Evolutionary conservation across 2,113 vertebrate species (phyloP).

Genomic region (Protobothrops mucrosquamatus): DNA sequence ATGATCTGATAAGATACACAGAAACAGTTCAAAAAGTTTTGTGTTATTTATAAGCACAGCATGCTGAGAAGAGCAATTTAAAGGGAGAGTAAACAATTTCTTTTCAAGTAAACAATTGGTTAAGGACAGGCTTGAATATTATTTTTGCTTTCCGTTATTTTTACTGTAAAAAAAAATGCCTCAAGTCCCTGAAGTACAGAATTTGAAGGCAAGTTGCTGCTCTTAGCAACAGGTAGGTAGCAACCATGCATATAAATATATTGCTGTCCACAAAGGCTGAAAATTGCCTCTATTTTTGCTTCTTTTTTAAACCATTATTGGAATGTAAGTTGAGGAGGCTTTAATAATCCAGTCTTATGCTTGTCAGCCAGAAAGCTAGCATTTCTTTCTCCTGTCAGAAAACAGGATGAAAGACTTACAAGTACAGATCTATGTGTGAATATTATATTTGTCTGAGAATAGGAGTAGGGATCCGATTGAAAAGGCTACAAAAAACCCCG

Average conservation of each 20-base stretch:
- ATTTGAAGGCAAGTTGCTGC: slow-evolving; percentile 61
- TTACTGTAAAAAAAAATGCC: slow-evolving; percentile 49
- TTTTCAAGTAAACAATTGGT: slow-evolving; percentile 45
- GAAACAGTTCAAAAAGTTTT: slow-evolving; percentile 27
- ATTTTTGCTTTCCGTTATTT: slow-evolving; percentile 36
- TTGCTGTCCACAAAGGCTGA: slow-evolving; percentile 46
- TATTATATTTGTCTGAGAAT: not conserved
- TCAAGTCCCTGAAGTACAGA: slow-evolving; percentile 26
- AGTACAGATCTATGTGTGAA: slow-evolving; percentile 20
- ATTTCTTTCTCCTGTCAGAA: not conserved
- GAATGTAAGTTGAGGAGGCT: slow-evolving; percentile 38
- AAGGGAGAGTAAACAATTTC: slow-evolving; percentile 31
- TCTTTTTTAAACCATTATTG: slow-evolving; percentile 22
- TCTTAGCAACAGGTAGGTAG: slow-evolving; percentile 59
- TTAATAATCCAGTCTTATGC: not conserved
- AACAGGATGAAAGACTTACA: slow-evolving; percentile 3
- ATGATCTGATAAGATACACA: fast-evolving
- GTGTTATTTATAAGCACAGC: slow-evolving; percentile 15
- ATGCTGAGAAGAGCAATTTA: slow-evolving; percentile 30
- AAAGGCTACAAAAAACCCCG: slow-evolving; percentile 8
- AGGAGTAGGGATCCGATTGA: not conserved
- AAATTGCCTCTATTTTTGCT: not conserved
- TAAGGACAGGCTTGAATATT: slow-evolving; percentile 15
- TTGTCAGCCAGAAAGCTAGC: not conserved
- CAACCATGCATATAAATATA: slow-evolving; percentile 49